Evolutionary conservation across 2,797 vertebrate species (phyloP).

Genomic region (Anguilla obscura): DNA sequence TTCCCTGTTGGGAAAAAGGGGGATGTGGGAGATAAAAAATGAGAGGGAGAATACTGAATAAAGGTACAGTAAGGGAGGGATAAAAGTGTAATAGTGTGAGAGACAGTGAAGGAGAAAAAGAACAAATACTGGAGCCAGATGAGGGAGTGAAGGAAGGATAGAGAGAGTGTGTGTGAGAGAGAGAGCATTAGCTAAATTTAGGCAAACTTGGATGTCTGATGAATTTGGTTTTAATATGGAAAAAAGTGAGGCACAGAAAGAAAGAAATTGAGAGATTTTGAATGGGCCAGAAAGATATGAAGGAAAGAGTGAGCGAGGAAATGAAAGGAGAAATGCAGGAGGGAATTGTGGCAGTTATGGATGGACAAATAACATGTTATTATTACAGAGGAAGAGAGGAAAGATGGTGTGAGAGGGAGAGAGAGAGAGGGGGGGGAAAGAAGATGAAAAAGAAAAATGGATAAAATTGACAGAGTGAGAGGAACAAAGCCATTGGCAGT

Average conservation of each 20-base stretch:
- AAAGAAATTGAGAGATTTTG: neutral
- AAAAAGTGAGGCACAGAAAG: neutral
- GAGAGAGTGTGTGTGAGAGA: neutral
- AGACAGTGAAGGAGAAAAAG: neutral
- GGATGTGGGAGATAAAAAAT: conserved; percentile 9
- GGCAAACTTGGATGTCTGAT: neutral
- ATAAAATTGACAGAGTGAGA: conserved; percentile 9
- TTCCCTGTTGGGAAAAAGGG: conserved; percentile 19
- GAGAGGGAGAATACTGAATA: neutral
- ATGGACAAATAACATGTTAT: conserved; percentile 11
- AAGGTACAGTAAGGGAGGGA: neutral
- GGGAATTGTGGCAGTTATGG: conserved; percentile 17
- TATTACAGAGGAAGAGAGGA: conserved; percentile 2
- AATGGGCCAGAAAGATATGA: neutral
- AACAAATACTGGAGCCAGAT: neutral
- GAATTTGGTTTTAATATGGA: neutral
- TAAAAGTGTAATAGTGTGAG: neutral
- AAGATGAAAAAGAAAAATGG: neutral
- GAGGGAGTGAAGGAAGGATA: neutral
- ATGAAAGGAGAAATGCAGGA: neutral
- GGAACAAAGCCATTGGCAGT: neutral
- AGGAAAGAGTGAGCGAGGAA: neutral
- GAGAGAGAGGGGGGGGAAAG: neutral
- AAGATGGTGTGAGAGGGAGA: neutral
- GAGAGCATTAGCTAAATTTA: neutral